Percentiles rank a stretch among this genome's conserved stretches.
phyloP scores from a whole-genome alignment of 2,113 vertebrate genomes.

The Gopherus evgoodei region DNA sequence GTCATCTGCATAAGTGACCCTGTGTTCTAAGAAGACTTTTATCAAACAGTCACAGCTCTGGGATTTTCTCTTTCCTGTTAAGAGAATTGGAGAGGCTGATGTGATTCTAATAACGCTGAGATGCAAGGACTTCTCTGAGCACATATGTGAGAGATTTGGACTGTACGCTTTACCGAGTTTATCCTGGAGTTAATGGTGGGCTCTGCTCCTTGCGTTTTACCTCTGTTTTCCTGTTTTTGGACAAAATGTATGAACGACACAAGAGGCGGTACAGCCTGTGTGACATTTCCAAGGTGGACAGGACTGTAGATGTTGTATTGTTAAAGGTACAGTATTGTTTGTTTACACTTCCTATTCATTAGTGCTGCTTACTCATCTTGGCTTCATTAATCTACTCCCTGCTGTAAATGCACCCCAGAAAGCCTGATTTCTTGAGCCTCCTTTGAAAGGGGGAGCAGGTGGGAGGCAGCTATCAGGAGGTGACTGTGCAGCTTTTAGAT shows the following conservation, averaged over 20 bases:
- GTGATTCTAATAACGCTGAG: slow-evolving; percentile 61
- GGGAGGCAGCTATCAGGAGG: background rate
- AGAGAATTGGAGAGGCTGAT: slow-evolving; percentile 62
- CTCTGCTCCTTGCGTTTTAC: slow-evolving; percentile 50
- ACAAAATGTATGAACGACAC: slow-evolving; percentile 96
- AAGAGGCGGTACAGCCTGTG: slow-evolving; percentile 95
- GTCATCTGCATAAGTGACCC: slow-evolving; percentile 44
- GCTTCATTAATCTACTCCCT: rapidly evolving
- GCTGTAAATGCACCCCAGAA: rapidly evolving
- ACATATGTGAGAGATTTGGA: slow-evolving; percentile 80
- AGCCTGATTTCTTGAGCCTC: background rate
- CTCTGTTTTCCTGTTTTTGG: slow-evolving; percentile 30
- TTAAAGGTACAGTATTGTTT: slow-evolving; percentile 89
- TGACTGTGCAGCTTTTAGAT: background rate
- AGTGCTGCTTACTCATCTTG: background rate
- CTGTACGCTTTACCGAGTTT: background rate
- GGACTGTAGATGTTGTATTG: slow-evolving; percentile 92
- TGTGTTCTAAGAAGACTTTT: slow-evolving; percentile 63
- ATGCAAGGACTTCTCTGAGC: slow-evolving; percentile 72
- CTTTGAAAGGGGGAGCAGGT: background rate
- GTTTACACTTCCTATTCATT: rapidly evolving
- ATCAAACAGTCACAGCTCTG: slow-evolving; percentile 24
- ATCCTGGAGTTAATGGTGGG: slow-evolving; percentile 75
- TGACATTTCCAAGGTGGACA: slow-evolving; percentile 90
- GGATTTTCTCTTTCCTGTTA: slow-evolving; percentile 65